A percentile compares a stretch with the other conserved stretches of the same genome.
These are phyloP conservation scores for Cataglyphis cursor DNA, from an alignment of 2,888 invertebrate genomes.

Conservation along the genomic window DNA sequence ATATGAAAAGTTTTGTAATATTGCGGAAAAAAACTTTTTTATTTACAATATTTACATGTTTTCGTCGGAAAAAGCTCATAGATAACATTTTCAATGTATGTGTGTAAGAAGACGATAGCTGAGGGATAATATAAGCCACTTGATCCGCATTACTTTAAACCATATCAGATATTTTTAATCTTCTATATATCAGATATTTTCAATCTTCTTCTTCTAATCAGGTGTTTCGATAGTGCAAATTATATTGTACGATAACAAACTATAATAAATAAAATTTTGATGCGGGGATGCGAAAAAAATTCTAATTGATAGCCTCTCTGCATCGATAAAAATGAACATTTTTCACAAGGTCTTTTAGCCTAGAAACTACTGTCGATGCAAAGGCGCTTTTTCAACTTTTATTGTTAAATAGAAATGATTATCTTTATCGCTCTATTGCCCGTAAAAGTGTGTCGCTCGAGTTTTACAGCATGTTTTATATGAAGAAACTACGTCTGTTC, in stretches of 20 bases:
- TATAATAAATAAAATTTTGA: conserved; percentile 2
- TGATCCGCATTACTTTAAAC: conserved; percentile 1
- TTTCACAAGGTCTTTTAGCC: neutral
- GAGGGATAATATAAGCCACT: neutral
- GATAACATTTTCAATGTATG: neutral
- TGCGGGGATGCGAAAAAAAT: neutral
- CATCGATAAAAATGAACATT: neutral
- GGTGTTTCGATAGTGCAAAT: neutral
- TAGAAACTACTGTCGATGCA: neutral
- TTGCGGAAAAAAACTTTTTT: conserved; percentile 73
- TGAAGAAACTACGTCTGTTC: neutral
- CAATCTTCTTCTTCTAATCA: conserved; percentile 40
- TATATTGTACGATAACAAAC: neutral
- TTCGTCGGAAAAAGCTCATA: neutral
- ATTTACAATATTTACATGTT: conserved; percentile 81
- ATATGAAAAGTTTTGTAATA: conserved; percentile 53
- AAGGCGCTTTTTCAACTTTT: conserved; percentile 8
- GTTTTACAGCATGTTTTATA: conserved; percentile 2
- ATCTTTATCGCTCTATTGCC: neutral
- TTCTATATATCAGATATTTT: neutral
- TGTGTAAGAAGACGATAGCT: neutral
- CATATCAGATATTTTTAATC: too few species aligned
- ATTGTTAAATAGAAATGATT: conserved; percentile 8
- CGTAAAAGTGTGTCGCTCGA: conserved; percentile 19
- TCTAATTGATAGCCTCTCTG: neutral